Evolutionary conservation across 30 jellyfish, hydroid and myxozoan genomes (phyloP), one percentile per base, ranked within the genome.

Genomic region (Chironex yamaguchii): DNA sequence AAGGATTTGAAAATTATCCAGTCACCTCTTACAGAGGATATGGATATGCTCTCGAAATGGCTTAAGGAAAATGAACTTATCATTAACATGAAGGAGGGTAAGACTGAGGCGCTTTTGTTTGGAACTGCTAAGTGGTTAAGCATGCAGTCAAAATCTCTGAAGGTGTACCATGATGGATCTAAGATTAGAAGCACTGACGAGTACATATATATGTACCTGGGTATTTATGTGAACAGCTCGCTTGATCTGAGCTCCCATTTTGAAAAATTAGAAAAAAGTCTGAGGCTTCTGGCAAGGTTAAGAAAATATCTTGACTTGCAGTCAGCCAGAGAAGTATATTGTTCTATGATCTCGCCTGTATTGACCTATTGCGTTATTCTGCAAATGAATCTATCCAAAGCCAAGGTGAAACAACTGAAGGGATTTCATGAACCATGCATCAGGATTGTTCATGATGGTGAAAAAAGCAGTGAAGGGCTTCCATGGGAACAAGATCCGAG

Each of bases 331-430:
- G 87, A 66, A 28, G 49, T 84, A 52, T 70, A 71, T 58, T 69
- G 85, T 79, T 84, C 94, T 50, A 69, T 68, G 73, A 84, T 84
- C 71, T 28, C 71, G 94, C 94, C 81, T 52, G 89, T 84, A 51
- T 84, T 69, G 53, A 84, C 89, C 71, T 68, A 49, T 84, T 84
- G 89, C 88, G 89, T 87, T 69, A 76, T 84, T 54, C 89, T 84
- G 81, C 94, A 68, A 71, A 52, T 71, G 89, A 84, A 70, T 20
- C 88, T 84, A 66, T 50, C 89, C n/a, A 74, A 69, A 70, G 71
- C 94, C 87, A 84, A 84, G 89, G 30, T 49, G 74, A 84, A 58
- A 29, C 92, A 84, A 49, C 82, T 70, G 81, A 84, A 71, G 50
- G 86, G 67, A 68, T 67, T 81, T 32, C 92, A 36, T 67, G 86